A percentile compares a stretch with the other conserved stretches of the same genome.
Evolutionary conservation across 2,113 vertebrate species (phyloP).

Genomic region (Pelobates fuscus): DNA sequence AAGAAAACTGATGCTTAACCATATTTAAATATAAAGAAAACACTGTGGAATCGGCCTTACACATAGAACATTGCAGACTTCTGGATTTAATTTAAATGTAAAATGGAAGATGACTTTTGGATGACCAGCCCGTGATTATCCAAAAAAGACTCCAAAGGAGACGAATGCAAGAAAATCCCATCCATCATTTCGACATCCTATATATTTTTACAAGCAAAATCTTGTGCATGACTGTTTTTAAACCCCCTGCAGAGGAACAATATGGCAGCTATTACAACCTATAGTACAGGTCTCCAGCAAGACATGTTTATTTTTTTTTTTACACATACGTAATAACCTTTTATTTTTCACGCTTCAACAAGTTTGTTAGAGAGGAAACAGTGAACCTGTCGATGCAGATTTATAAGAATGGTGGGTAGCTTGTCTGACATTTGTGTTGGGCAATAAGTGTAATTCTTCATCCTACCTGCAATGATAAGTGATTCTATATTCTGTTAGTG

Average conservation of each 20-base stretch:
- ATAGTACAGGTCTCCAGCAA: not conserved
- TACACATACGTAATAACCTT: not conserved
- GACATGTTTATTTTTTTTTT: not conserved
- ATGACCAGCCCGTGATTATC: not conserved
- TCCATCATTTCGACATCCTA: slow-evolving; percentile 36
- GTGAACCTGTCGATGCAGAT: too few relatives aligned
- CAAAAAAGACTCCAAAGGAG: not conserved
- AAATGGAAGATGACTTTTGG: not conserved
- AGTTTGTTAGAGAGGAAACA: too few relatives aligned
- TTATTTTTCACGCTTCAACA: too few relatives aligned
- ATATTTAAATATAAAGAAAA: not conserved
- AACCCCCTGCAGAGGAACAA: slow-evolving; percentile 3
- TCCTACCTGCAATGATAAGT: too few relatives aligned
- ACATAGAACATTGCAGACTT: not conserved
- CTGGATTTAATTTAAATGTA: not conserved
- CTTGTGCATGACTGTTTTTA: slow-evolving; percentile 3
- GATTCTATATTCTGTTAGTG: too few relatives aligned
- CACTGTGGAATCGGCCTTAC: not conserved
- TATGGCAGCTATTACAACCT: slow-evolving; percentile 23
- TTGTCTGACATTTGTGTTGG: too few relatives aligned
- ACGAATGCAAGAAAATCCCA: not conserved
- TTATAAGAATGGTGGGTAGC: too few relatives aligned
- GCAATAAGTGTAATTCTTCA: too few relatives aligned
- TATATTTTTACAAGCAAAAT: slow-evolving; percentile 32
- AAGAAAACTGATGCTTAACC: too few relatives aligned